Evolutionary conservation across 2,888 invertebrate species (phyloP).

Genomic region (Andrena marginata): DNA sequence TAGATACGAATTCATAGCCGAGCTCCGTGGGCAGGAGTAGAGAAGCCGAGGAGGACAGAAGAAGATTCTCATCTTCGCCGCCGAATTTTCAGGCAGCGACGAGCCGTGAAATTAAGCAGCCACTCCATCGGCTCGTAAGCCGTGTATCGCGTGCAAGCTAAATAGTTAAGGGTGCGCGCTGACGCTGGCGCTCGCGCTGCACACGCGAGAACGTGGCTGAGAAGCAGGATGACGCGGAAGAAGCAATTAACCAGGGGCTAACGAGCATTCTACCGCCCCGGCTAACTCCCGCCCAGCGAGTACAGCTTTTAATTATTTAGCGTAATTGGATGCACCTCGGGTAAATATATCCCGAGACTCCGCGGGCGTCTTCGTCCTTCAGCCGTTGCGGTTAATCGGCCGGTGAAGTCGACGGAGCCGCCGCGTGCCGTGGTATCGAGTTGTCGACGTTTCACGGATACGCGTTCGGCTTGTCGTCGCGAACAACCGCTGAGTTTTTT

Average conservation of each 20-base stretch:
- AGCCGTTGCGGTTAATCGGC: slow-evolving; percentile 1
- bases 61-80: slow-evolving; percentile 38
- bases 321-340: slow-evolving; percentile 57
- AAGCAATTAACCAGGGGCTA: slow-evolving; percentile 68
- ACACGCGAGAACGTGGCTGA: slow-evolving; percentile 35
- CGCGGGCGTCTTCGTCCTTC: slow-evolving; percentile 5
- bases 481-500: slow-evolving; percentile 19
- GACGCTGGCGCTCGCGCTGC: slow-evolving; percentile 8
- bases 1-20: neutral
- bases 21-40: neutral
- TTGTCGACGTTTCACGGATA: neutral
- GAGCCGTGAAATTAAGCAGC: slow-evolving; percentile 71
- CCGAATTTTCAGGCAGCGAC: slow-evolving; percentile 63
- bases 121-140: slow-evolving; percentile 56
- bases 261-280: slow-evolving; percentile 60
- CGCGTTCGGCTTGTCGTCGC: slow-evolving; percentile 5
- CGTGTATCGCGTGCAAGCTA: slow-evolving; percentile 53
- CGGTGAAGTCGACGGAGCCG: neutral
- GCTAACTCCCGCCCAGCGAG: slow-evolving; percentile 52
- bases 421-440: neutral
- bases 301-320: slow-evolving; percentile 65
- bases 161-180: slow-evolving; percentile 54
- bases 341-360: slow-evolving; percentile 22
- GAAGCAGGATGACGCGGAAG: slow-evolving; percentile 44
- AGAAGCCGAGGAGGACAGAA: slow-evolving; percentile 9